Evolutionary conservation across 2,888 invertebrate genomes (phyloP), one percentile per base, ranked within the genome.

Genomic region (Phyllotreta cruciferae): DNA sequence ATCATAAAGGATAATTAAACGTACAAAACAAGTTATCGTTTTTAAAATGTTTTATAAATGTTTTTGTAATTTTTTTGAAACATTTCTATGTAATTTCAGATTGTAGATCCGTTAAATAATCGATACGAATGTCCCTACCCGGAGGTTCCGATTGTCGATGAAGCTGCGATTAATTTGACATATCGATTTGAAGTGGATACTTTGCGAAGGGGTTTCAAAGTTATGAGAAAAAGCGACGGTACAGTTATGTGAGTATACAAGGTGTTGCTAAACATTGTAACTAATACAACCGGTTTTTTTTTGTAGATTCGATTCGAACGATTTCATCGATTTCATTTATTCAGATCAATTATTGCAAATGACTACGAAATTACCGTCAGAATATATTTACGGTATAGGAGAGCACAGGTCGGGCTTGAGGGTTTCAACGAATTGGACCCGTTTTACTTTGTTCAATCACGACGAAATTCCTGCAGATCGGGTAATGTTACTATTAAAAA

Each of bases 311-410:
- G 87, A 92, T 79, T 85, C 88, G 0, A 85, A 86, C 74, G 84
- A 85, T 67, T 81, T 88, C 34, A 88, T 88, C 50, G 90, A 88
- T 0, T 83, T 93, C 62, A 88, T 91, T 45, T 88, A 88, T 64
- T 86, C 92, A 0, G 87, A 93, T 77, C 92, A 92, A 75, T 89
- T 92, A 75, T 74, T 91, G 0, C 92, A 93, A 81, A 77, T 93
- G 5, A 87, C 86, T 54, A 82, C 85, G 3, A 73, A 81, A 44
- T 75, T 93, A 10, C 87, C 90, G 0, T 86, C 90, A 0, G 79
- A 83, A 60, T 80, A 82, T 68, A 81, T 93, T 66, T 93, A 90
- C 78, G 94, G 94, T 0, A 79, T 93, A 24, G 93, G 92, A 0
- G 91, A 92, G 77, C 88, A 89, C 68, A 82, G 87, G 56, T 84